These are phyloP conservation scores for Lophura nycthemera DNA, from an alignment of 2,113 vertebrate species.

Conservation along the genomic window DNA sequence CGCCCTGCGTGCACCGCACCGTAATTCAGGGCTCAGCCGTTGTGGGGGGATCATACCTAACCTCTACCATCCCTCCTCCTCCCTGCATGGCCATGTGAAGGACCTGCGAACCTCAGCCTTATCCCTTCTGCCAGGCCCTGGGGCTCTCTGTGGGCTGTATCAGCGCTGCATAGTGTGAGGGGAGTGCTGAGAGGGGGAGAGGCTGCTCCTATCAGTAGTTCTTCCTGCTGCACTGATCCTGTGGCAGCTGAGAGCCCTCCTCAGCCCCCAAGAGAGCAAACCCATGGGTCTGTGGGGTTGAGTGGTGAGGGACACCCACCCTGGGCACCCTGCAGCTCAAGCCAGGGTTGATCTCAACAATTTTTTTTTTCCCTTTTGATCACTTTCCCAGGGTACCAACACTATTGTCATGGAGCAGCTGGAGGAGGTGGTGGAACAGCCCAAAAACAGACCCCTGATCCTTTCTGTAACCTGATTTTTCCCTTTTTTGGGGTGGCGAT, in stretches of 20 bases:
- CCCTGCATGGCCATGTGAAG: neutral
- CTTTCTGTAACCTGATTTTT: conserved; percentile 11
- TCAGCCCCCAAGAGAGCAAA: neutral
- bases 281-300: neutral
- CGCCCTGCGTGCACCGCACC: neutral
- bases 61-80: fast-evolving
- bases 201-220: neutral
- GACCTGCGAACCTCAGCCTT: neutral
- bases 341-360: no score
- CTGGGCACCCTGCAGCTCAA: neutral
- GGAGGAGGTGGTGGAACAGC: neutral
- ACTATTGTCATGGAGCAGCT: neutral
- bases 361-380: neutral
- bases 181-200: neutral
- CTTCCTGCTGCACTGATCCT: neutral
- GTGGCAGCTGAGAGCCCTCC: neutral
- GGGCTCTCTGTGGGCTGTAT: neutral
- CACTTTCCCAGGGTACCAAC: neutral
- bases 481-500: neutral
- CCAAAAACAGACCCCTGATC: neutral
- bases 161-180: neutral
- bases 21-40: neutral
- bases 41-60: neutral
- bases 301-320: neutral
- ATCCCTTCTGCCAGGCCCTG: neutral